Conservation (phyloP, 2,113 vertebrate species). For the Origma solitaria region DNA sequence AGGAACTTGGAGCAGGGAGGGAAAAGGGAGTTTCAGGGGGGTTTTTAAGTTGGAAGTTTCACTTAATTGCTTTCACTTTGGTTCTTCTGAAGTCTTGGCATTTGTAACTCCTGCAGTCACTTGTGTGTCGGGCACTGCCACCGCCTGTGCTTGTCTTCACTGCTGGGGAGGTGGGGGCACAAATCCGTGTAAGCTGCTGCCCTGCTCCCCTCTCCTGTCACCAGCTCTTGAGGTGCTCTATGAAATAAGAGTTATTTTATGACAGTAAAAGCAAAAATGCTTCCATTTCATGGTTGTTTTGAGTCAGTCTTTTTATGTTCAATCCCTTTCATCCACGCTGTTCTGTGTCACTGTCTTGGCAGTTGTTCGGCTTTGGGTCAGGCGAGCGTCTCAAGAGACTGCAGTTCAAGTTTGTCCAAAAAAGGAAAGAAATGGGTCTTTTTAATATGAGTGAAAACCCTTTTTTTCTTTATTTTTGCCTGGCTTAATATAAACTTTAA, state of each 20-base stretch:
- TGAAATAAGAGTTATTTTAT: conserved; percentile 16
- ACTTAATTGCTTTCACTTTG: background rate
- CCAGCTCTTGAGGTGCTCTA: background rate
- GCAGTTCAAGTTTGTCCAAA: background rate
- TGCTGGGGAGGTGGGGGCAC: background rate
- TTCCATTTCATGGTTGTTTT: conserved; percentile 50
- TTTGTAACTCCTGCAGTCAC: background rate
- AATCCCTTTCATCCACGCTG: conserved; percentile 39
- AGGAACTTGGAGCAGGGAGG: too few relatives aligned
- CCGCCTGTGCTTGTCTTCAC: background rate
- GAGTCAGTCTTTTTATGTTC: conserved; percentile 55
- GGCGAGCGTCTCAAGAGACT: background rate
- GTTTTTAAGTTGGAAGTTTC: background rate
- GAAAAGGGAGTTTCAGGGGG: background rate
- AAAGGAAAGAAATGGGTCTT: background rate
- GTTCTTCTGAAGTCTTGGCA: background rate
- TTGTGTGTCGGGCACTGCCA: background rate
- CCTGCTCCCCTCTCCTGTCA: conserved; percentile 15
- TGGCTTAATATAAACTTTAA: background rate
- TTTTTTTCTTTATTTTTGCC: background rate
- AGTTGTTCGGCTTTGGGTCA: conserved; percentile 46
- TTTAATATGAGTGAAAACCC: background rate
- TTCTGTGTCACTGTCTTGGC: conserved; percentile 50
- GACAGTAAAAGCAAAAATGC: conserved; percentile 44
- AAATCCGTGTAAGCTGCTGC: background rate